A percentile compares a stretch with the other conserved stretches of the same genome.
These are phyloP conservation scores for Dynastes tityus DNA, from an alignment of 2,888 invertebrate species.

Conservation along the genomic window DNA sequence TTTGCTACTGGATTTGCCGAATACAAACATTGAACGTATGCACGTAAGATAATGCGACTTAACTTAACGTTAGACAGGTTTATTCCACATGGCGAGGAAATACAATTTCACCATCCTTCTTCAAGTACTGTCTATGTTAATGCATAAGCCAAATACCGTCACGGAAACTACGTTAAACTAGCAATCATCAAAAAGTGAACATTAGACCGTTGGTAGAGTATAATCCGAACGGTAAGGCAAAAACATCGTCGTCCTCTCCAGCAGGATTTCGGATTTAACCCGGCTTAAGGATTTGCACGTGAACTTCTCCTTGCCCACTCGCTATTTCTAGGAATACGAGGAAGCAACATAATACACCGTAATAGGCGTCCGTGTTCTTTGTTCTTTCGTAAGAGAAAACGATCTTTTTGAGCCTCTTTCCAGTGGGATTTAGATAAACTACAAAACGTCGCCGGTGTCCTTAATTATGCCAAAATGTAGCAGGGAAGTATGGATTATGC, in stretches of 20 bases:
- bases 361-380: conserved; percentile 27
- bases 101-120: conserved; percentile 22
- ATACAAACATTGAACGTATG: conserved; percentile 8
- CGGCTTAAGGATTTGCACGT: conserved; percentile 36
- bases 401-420: conserved; percentile 19
- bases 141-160: background rate
- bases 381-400: conserved; percentile 3
- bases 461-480: conserved; percentile 17
- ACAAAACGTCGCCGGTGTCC: background rate
- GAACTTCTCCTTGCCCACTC: background rate
- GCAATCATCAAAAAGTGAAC: conserved; percentile 43
- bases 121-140: conserved; percentile 13
- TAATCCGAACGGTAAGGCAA: conserved; percentile 34
- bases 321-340: background rate
- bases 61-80: conserved; percentile 10
- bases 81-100: conserved; percentile 20
- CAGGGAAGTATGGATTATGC: background rate
- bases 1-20: background rate
- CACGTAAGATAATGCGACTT: background rate
- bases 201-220: conserved; percentile 16
- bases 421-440: conserved; percentile 30
- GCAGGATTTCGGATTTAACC: conserved; percentile 28
- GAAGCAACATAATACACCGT: conserved; percentile 14
- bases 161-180: conserved; percentile 30
- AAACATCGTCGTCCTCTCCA: conserved; percentile 27